Base-by-base conservation (phyloP, 2,888 invertebrate genomes). In the Cataglyphis cursor region DNA sequence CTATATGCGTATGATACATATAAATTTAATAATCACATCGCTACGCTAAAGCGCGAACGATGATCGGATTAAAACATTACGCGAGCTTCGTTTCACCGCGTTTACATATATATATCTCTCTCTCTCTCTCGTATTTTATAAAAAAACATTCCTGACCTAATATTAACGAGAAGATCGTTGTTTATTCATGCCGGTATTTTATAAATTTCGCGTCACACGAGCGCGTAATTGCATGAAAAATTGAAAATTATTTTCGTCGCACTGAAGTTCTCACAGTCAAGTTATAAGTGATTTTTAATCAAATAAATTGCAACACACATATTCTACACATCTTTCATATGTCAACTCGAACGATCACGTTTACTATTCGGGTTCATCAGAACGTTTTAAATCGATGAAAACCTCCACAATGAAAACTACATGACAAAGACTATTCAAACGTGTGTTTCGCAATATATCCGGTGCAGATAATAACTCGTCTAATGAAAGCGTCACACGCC, bases 401-500 rank as follows among this genome's bases (percentile, higher is more conserved):
- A 59, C 70, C 78, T 44, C 35, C 31, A 44, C 78, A 70, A 75
- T 41, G 62, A 74, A 73, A 64, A 68, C 66, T 68, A 82, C 68
- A 62, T 70, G 78, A 82, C 82, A 82, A 82, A 78, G 54, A 51
- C 66, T 54, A 68, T 66, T 76, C 82, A 78, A 68, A 54, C 78
- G 59, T 62, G 48, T 51, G 68, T 68, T 76, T 82, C 82, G 82
- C 82, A 68, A 82, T 82, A 61, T 82, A 82, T 82, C 78, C 82
- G 78, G 66, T 31, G 54, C 78, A 78, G 82, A 82, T 78, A 78
- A 78, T 82, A 76, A 82, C 78, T 78, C 82, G 78, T 61, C 78
- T 78, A 78, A 82, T 82, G 61, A 82, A 82, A 82, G 82, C 82
- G 61, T 76, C 41, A 51, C 51, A 61, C 57, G 54, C 81, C 57